These are phyloP conservation scores for Protosalanx chinensis DNA, from an alignment of 2,797 vertebrate species.

Conservation along the genomic window DNA sequence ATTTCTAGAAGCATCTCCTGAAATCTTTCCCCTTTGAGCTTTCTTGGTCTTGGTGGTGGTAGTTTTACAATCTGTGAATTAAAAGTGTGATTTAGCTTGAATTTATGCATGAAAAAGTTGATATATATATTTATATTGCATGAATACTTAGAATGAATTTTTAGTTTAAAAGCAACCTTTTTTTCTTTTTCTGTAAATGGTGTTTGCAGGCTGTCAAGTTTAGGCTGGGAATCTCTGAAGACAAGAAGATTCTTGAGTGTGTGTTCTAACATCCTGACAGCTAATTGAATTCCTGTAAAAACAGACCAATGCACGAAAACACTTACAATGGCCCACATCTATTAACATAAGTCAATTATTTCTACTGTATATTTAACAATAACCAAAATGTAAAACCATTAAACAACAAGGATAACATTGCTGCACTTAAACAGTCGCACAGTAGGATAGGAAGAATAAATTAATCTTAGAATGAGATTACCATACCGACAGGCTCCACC, in stretches of 20 bases:
- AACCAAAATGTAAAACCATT: no score
- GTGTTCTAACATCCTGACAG: constrained; percentile 71
- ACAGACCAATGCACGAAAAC: not conserved
- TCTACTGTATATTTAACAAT: constrained; percentile 7
- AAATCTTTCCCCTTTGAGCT: constrained; percentile 45
- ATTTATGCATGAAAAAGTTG: not conserved
- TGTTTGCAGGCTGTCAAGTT: constrained; percentile 66
- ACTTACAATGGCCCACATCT: constrained; percentile 10
- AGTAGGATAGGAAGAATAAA: no score
- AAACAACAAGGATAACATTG: no score
- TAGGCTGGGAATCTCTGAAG: constrained; percentile 69
- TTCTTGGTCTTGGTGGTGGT: constrained; percentile 44
- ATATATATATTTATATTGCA: not conserved
- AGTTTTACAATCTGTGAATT: constrained; percentile 52
- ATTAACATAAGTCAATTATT: not conserved
- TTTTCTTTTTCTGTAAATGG: constrained; percentile 57
- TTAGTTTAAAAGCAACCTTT: constrained; percentile 58
- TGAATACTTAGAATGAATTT: no score
- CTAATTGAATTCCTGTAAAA: constrained; percentile 80
- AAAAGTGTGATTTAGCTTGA: constrained; percentile 13
- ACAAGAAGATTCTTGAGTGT: constrained; percentile 73
- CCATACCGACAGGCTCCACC: constrained; percentile 70
- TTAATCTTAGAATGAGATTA: not conserved
- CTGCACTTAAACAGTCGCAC: no score
- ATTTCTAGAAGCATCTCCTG: constrained; percentile 60